Evolutionary conservation across 23 tunicate species (phyloP).

Genomic region (Clavelina lepadiformis): DNA sequence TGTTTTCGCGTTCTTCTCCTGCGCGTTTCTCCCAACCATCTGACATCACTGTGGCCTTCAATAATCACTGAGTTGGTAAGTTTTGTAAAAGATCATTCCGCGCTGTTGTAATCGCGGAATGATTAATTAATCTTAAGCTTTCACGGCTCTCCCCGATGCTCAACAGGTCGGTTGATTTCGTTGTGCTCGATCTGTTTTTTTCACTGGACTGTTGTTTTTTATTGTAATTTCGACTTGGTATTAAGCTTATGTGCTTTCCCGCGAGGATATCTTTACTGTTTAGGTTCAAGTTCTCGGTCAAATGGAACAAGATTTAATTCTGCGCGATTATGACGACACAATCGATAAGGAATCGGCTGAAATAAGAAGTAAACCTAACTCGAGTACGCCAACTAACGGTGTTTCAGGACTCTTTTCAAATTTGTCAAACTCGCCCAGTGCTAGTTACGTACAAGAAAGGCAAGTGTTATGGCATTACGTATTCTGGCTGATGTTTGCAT

Average conservation of each 20-base stretch:
- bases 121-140: too few relatives aligned
- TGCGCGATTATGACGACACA: slow-evolving; percentile 1
- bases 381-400: slow-evolving; percentile 10
- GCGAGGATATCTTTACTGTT: too few relatives aligned
- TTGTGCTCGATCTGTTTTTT: too few relatives aligned
- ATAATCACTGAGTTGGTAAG: slow-evolving; percentile 83
- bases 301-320: slow-evolving; percentile 36
- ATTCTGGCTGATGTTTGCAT: too few relatives aligned
- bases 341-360: not conserved
- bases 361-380: not conserved
- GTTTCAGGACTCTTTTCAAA: slow-evolving; percentile 18
- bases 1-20: slow-evolving; percentile 83
- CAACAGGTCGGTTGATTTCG: too few relatives aligned
- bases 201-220: too few relatives aligned
- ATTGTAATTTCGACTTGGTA: too few relatives aligned
- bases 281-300: slow-evolving; percentile 54
- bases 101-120: not conserved
- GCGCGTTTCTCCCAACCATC: slow-evolving; percentile 52
- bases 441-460: slow-evolving; percentile 18
- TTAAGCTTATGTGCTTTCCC: too few relatives aligned
- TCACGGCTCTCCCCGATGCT: too few relatives aligned
- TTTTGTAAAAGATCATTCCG: not conserved
- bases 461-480: not conserved
- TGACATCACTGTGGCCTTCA: slow-evolving; percentile 83
- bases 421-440: not conserved